Evolutionary conservation across 2,797 vertebrate genomes (phyloP).

Genomic region (Crenuchus spilurus): DNA sequence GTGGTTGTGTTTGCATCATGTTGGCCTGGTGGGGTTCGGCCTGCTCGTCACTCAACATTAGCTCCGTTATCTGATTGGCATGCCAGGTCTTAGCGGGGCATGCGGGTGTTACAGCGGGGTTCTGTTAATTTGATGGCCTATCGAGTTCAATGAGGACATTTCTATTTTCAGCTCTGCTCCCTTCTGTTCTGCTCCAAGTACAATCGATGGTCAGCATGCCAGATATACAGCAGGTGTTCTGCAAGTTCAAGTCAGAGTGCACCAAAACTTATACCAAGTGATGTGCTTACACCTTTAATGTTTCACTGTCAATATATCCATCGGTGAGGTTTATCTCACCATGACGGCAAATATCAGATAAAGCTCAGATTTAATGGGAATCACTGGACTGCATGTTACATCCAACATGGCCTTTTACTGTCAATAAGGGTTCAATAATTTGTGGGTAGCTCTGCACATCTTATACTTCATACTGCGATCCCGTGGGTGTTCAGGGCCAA

Average conservation of each 20-base stretch:
- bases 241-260: not conserved
- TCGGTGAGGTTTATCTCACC: not conserved
- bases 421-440: conserved; percentile 3
- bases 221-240: conserved; percentile 5
- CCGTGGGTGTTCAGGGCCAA: not conserved
- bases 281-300: not conserved
- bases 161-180: conserved; percentile 16
- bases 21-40: not conserved
- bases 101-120: not conserved
- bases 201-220: conserved; percentile 32
- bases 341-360: not conserved
- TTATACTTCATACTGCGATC: not conserved
- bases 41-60: conserved; percentile 2
- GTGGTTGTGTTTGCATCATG: not conserved
- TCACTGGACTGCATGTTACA: not conserved
- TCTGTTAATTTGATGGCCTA: conserved; percentile 27
- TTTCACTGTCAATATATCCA: not conserved
- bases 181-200: conserved; percentile 21
- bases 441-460: not conserved
- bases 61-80: conserved; percentile 5
- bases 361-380: not conserved
- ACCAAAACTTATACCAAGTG: not conserved
- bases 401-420: not conserved
- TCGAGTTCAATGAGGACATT: conserved; percentile 17
- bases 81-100: not conserved